Conservation (phyloP, 2,797 vertebrate species). For the Euthynnus affinis region DNA sequence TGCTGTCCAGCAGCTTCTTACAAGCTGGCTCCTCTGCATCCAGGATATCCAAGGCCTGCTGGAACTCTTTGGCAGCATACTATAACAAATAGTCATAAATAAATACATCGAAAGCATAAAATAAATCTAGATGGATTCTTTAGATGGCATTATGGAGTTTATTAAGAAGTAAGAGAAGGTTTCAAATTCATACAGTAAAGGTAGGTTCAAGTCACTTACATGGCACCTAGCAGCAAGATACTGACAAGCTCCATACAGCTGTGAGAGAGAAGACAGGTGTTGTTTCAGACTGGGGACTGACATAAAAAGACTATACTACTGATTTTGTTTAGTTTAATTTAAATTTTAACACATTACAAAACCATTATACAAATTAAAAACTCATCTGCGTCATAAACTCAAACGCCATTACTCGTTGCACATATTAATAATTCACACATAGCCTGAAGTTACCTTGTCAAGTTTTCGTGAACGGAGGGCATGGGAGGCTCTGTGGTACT, state of each 20-base stretch:
- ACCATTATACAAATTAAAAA: neutral
- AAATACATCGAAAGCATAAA: neutral
- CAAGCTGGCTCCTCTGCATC: conserved; percentile 95
- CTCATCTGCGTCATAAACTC: neutral
- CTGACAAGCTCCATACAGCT: conserved; percentile 96
- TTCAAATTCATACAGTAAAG: neutral
- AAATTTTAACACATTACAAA: neutral
- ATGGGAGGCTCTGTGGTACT: conserved; percentile 98
- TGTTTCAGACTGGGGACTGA: conserved; percentile 18
- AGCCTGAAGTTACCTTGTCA: conserved; percentile 90
- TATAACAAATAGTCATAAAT: conserved; percentile 58
- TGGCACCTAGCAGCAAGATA: conserved; percentile 99
- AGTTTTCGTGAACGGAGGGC: conserved; percentile 95
- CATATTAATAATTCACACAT: neutral
- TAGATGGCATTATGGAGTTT: neutral
- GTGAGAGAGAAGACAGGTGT: conserved; percentile 54
- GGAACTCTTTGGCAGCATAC: conserved; percentile 99
- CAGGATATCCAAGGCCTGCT: conserved; percentile 97
- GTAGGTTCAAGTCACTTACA: conserved; percentile 86
- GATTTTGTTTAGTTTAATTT: neutral
- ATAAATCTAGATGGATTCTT: neutral
- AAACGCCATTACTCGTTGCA: neutral
- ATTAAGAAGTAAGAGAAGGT: neutral
- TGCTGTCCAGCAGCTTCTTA: conserved; percentile 93
- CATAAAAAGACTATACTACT: neutral